Percentiles rank a stretch among this genome's conserved stretches.
phyloP scores from a whole-genome alignment of 2,113 vertebrate genomes.

The Acinonyx jubatus region DNA sequence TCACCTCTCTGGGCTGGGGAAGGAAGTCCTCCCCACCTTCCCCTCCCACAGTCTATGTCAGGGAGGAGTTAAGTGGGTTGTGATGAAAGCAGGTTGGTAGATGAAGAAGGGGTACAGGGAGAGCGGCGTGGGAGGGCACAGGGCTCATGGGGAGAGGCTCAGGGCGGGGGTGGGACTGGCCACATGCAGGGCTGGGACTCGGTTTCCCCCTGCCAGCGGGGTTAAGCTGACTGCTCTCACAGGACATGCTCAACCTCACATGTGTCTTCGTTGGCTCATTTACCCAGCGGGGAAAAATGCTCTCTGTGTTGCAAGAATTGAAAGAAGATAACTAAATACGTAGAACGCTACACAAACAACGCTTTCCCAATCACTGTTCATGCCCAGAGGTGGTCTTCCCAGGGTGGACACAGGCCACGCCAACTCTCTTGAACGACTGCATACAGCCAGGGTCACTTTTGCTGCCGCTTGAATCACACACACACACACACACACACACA shows the following conservation, averaged over 20 bases:
- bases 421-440: too few species aligned
- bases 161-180: accelerated
- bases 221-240: too few species aligned
- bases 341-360: too few species aligned
- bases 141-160: too few species aligned
- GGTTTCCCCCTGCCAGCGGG: too few species aligned
- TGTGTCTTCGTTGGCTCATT: not conserved
- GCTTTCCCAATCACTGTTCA: accelerated
- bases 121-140: not conserved
- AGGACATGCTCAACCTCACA: accelerated
- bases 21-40: not conserved
- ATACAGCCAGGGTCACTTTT: accelerated
- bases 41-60: not conserved
- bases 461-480: accelerated
- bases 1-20: too few species aligned
- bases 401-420: accelerated
- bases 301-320: not conserved
- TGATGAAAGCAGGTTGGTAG: not conserved
- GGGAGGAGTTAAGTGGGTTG: accelerated
- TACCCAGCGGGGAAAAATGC: not conserved
- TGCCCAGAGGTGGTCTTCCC: not conserved
- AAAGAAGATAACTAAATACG: not conserved
- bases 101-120: not conserved
- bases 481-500: accelerated
- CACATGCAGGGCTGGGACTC: not conserved